Conservation (phyloP, 2,113 vertebrate species). For the Glareola pratincola region DNA sequence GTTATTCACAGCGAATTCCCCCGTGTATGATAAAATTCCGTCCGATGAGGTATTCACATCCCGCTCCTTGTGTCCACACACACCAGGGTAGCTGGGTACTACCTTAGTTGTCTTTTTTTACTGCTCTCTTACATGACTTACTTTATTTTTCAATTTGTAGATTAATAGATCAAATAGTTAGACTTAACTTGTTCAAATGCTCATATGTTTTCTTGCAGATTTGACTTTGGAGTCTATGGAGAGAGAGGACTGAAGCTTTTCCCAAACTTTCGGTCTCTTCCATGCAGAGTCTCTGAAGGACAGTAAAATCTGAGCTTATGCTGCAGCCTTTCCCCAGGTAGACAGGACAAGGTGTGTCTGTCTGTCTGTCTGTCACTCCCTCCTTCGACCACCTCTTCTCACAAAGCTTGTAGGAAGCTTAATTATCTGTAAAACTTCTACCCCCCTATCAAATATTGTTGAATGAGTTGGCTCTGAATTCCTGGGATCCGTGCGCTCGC, state of each 20-base stretch:
- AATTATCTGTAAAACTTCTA: not conserved
- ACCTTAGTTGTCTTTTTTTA: not conserved
- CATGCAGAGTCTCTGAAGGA: not conserved
- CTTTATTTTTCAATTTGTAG: not conserved
- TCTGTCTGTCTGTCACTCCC: not conserved
- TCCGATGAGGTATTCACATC: not conserved
- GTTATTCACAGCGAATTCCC: not conserved
- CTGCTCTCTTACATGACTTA: not conserved
- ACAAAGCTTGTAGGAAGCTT: not conserved
- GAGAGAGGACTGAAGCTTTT: not conserved
- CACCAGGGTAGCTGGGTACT: not conserved
- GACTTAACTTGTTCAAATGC: not conserved
- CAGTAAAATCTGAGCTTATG: not conserved
- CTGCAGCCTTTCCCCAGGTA: not conserved
- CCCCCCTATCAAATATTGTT: not conserved
- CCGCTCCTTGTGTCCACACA: not conserved
- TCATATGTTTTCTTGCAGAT: not conserved
- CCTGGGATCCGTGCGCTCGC: fast-evolving
- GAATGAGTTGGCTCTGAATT: not conserved
- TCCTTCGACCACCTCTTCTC: not conserved
- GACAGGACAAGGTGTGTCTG: not conserved
- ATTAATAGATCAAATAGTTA: not conserved
- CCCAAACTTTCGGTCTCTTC: not conserved
- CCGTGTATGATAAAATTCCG: not conserved
- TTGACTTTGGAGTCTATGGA: not conserved